A percentile compares a stretch with the other conserved stretches of the same genome.
These are phyloP conservation scores for Dreissena rostriformis DNA, from an alignment of 1,140 invertebrate species.

Conservation along the genomic window DNA sequence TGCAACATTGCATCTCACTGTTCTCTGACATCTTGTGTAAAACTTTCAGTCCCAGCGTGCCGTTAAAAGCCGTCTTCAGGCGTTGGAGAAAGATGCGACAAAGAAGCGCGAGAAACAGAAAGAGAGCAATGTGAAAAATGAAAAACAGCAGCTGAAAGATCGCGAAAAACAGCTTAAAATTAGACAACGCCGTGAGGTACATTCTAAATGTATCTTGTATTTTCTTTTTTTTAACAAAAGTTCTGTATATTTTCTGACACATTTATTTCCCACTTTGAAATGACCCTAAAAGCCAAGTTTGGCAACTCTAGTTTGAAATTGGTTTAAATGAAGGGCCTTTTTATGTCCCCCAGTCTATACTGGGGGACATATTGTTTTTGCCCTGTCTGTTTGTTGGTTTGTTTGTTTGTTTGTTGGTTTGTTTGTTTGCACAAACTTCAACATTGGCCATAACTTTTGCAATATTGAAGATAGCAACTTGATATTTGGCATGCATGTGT, in stretches of 20 bases:
- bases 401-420: too few relatives aligned
- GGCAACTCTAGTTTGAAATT: neutral
- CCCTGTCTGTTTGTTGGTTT: neutral
- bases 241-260: neutral
- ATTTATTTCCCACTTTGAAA: neutral
- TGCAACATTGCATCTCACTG: too few relatives aligned
- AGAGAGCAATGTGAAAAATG: slow-evolving; percentile 65
- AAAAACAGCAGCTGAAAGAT: slow-evolving; percentile 67
- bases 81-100: slow-evolving; percentile 68
- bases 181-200: slow-evolving; percentile 73
- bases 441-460: too few relatives aligned
- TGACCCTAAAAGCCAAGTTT: neutral
- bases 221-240: slow-evolving; percentile 30
- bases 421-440: too few relatives aligned
- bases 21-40: neutral
- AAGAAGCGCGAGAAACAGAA: slow-evolving; percentile 64
- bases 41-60: slow-evolving; percentile 66
- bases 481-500: too few relatives aligned
- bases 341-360: neutral
- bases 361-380: neutral
- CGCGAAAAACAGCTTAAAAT: slow-evolving; percentile 65
- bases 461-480: too few relatives aligned
- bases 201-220: slow-evolving; percentile 32
- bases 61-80: slow-evolving; percentile 68
- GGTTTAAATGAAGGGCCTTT: neutral